Base-by-base conservation (phyloP, 2,797 vertebrate species). In the Phylloscopus collybita region DNA sequence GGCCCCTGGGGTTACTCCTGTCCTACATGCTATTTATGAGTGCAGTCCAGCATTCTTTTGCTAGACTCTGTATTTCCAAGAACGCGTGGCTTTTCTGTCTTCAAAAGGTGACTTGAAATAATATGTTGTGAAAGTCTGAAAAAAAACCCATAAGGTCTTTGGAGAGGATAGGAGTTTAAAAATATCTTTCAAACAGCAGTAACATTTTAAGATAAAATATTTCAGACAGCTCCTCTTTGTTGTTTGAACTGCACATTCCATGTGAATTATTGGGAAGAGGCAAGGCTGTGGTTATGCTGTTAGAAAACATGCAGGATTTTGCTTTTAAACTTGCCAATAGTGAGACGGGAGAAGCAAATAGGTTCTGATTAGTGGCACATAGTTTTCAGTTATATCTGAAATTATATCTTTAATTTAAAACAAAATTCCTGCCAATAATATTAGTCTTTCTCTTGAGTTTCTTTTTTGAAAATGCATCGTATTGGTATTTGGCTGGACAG, bases 21-120 rank as follows among this genome's bases (percentile, higher is more conserved):
- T 88, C 97, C 96, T 96, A 96, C 90, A 96, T 96, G 78, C 83
- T 91, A 89, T 91, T 95, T 91, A 73, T 92, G 87, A 96, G 92
- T 80, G 60, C 78, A 91, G 66, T 19, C 66, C 76, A 86, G 81
- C 80, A 72, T 93, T 90, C 94, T 93, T 96, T 91, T 93, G 53
- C 74, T 75, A 81, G 69, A 36, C 27, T 85, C n/a, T 74, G 38
- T 88, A 61, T 93, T 94, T 96, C 94, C 71, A 95, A 56, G 88
- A 95, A 92, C 20, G 59, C 12, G 3, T 57, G 75, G 30, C 20
- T 93, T 74, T 78, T 78, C 59, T 75, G 30, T 85, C 92, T 92
- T 81, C n/a, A 30, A 76, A 76, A 83, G 59, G 67, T 70, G 64
- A 71, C 80, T 93, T 86, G 78, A 95, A 96, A 79, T 92, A 86